Percentiles rank a stretch among this genome's conserved stretches.
Conservation (phyloP, 2,888 invertebrate species). For the Rutpela maculata region DNA sequence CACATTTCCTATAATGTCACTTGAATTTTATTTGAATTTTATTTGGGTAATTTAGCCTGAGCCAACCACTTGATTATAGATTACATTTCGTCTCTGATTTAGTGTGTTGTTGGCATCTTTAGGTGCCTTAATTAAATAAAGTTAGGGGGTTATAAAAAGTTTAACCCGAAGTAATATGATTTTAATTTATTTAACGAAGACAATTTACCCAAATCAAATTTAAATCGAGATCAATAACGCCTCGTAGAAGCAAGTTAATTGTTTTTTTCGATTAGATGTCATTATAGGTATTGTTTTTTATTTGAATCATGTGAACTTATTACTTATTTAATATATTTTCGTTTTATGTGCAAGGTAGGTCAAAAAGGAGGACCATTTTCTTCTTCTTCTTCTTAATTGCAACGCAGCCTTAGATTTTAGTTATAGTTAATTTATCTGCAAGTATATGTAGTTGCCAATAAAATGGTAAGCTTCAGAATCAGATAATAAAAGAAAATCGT, state of each 20-base stretch:
- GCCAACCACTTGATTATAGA: slow-evolving; percentile 63
- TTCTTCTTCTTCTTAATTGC: no score
- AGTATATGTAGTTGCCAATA: no score
- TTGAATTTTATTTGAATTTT: no score
- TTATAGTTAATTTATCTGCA: no score
- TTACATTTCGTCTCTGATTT: slow-evolving; percentile 59
- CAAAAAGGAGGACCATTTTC: no score
- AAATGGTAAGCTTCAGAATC: no score
- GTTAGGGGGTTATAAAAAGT: slow-evolving; percentile 9
- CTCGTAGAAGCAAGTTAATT: no score
- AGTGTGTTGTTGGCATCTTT: slow-evolving; percentile 32
- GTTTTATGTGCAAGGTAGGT: no score
- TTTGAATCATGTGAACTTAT: neutral
- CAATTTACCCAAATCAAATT: neutral
- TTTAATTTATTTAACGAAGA: neutral
- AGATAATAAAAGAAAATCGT: no score
- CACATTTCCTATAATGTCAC: slow-evolving; percentile 65
- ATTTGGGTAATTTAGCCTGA: slow-evolving; percentile 66
- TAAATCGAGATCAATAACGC: neutral
- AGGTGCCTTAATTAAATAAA: slow-evolving; percentile 48
- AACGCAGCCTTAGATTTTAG: no score
- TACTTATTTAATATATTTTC: no score
- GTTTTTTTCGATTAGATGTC: neutral
- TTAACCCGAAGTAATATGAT: neutral
- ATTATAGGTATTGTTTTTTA: neutral